Base-by-base conservation (phyloP, 2,888 invertebrate genomes). In the Polyploca ridens region DNA sequence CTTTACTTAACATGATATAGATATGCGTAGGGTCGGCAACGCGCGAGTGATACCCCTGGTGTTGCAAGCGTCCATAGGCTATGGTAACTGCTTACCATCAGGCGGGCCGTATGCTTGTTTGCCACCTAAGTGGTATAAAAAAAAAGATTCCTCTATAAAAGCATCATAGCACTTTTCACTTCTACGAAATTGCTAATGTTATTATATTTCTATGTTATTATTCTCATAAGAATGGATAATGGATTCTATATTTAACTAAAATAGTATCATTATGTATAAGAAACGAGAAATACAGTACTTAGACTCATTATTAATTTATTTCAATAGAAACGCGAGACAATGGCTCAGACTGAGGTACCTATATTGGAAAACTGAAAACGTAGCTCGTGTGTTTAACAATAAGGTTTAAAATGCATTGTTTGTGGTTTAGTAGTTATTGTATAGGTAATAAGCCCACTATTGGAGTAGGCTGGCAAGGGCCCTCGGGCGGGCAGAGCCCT, bases 381-480 rank as follows among this genome's bases (percentile, higher is more conserved):
- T 19, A 27, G 74, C 73, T 68, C 80, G 75, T 35, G 1, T 0
- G 3, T 5, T 6, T 38, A 8, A 19, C 0, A 5, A 64, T 76
- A 82, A 66, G 72, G 81, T 77, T 75, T 70, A 78, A 72, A 81
- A 75, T 83, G 64, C 70, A 63, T 57, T 76, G 76, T 44, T 27
- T 35, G 69, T 46, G 66, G 64, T 63, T 72, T 54, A 54, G 54
- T 54, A 69, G 65, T 66, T 72, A 74, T 76, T 75, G 78, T 81
- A 78, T 78, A 78, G 74, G 79, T 80, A 82, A 82, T 83, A 83
- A 79, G 79, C 72, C 72, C 78, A 79, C 74, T 75, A 79, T 83
- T 88, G 79, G 79, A 90, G 89, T 79, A 85, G 85, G 79, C 73
- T 74, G 75, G 61, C 70, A 74, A 90, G 89, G 68, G 87, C 89